Conservation (phyloP, 2,888 invertebrate genomes). For the Myathropa florea region DNA sequence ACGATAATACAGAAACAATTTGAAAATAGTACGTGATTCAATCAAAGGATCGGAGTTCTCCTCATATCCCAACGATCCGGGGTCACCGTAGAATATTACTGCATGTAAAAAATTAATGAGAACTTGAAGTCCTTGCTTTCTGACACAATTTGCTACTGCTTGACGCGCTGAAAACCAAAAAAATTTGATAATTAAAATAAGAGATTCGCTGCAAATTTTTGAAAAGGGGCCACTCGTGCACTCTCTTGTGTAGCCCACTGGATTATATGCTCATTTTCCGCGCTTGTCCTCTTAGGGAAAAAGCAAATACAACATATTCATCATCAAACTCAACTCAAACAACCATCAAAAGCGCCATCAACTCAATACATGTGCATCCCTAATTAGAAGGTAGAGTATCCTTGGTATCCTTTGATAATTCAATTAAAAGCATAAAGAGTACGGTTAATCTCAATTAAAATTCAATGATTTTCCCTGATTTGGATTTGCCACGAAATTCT, state of each 20-base stretch:
- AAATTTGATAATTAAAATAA: too few relatives aligned
- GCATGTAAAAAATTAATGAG: too few relatives aligned
- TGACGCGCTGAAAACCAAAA: too few relatives aligned
- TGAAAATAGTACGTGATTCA: too few relatives aligned
- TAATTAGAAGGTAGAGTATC: conserved; percentile 11
- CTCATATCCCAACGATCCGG: too few relatives aligned
- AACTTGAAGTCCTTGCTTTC: too few relatives aligned
- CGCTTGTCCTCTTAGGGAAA: neutral
- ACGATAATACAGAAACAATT: too few relatives aligned
- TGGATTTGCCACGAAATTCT: neutral
- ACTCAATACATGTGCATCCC: neutral
- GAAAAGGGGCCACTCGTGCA: neutral
- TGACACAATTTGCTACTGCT: too few relatives aligned
- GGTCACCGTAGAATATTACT: too few relatives aligned
- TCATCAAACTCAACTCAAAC: neutral
- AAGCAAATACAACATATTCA: neutral
- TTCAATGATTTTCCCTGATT: neutral
- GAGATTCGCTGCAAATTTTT: neutral
- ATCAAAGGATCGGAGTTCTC: too few relatives aligned
- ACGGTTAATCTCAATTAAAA: neutral
- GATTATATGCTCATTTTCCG: neutral
- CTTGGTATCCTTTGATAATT: conserved; percentile 10
- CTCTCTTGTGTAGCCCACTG: too few relatives aligned
- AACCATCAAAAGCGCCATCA: conserved; percentile 11
- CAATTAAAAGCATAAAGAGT: neutral